Percentiles rank a stretch among this genome's conserved stretches.
Evolutionary conservation across 2,797 vertebrate genomes (phyloP).

Genomic region (Rallus crepitans): DNA sequence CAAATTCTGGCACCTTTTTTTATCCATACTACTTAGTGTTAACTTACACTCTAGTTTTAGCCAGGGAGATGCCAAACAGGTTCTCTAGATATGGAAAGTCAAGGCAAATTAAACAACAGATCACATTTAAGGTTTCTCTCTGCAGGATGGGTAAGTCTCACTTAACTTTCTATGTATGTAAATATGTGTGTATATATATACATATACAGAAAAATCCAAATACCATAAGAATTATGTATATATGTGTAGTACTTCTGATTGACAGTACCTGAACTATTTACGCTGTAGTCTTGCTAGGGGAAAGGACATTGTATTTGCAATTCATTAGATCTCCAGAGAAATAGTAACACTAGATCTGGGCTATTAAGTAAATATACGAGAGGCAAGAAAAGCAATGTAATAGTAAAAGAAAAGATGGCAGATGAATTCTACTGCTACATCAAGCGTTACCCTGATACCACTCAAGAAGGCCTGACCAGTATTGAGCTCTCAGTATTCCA

Average conservation of each 20-base stretch:
- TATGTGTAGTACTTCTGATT: background rate
- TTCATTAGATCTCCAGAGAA: background rate
- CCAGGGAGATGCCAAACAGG: background rate
- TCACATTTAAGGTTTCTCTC: background rate
- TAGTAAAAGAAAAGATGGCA: background rate
- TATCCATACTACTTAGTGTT: background rate
- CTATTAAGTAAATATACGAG: background rate
- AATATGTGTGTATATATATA: background rate
- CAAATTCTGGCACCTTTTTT: background rate
- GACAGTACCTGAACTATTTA: background rate
- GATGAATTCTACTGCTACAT: background rate
- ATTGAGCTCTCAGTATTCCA: background rate
- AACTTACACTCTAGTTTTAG: background rate
- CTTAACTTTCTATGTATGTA: background rate
- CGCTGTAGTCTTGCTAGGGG: background rate
- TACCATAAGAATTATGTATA: background rate
- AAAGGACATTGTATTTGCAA: background rate
- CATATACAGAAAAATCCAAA: background rate
- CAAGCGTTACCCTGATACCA: background rate
- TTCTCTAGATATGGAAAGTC: background rate
- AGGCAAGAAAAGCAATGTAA: background rate
- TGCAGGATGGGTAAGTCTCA: background rate
- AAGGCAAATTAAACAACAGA: background rate
- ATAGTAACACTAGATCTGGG: background rate
- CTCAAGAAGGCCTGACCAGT: conserved; percentile 13